Conservation (phyloP, 2,797 vertebrate species). For the Pangasius sanitwongsei region DNA sequence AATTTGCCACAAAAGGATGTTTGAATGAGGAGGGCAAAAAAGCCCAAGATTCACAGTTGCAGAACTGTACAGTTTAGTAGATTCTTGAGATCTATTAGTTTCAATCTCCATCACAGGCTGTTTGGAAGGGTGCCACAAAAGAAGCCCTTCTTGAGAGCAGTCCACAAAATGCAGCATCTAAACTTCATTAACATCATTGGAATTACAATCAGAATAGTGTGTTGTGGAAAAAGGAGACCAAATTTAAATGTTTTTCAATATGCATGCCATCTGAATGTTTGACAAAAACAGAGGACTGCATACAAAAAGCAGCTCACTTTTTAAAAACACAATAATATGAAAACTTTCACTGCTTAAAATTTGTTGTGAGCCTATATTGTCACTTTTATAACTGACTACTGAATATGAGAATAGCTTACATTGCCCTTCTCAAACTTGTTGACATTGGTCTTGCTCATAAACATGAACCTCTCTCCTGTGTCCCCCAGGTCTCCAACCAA, state of each 20-base stretch:
- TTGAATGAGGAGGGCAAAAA: not conserved
- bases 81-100: not conserved
- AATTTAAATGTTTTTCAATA: not conserved
- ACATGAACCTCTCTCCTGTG: constrained; percentile 88
- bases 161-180: not conserved
- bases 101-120: not conserved
- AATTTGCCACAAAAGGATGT: not conserved
- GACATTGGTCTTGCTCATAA: constrained; percentile 90
- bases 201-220: not conserved
- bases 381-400: not conserved
- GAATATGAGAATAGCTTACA: constrained; percentile 73
- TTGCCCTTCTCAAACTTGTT: constrained; percentile 97
- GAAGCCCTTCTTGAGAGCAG: not conserved
- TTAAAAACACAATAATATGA: not conserved
- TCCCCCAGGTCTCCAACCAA: constrained; percentile 88
- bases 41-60: not conserved
- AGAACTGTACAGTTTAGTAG: not conserved
- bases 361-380: not conserved
- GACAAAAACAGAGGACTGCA: not conserved
- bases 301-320: not conserved
- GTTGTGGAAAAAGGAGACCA: not conserved
- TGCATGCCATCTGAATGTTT: not conserved
- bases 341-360: not conserved
- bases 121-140: not conserved
- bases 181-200: not conserved